Conservation (phyloP, 2,797 vertebrate genomes). For the Melanotaenia pygmaea region DNA sequence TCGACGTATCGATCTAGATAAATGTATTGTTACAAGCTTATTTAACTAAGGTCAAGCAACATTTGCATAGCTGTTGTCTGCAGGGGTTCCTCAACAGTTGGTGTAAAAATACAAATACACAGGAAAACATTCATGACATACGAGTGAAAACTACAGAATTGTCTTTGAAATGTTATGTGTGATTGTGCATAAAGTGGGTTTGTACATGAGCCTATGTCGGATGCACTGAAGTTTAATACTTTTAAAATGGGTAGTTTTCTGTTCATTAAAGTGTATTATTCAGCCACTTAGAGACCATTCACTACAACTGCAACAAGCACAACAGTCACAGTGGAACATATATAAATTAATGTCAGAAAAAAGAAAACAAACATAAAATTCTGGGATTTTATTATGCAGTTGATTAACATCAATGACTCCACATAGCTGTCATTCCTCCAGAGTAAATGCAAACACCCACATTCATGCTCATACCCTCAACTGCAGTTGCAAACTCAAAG, state of each 20-base stretch:
- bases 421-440: background rate
- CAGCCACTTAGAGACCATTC: background rate
- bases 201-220: background rate
- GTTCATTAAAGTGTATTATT: background rate
- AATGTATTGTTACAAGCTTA: background rate
- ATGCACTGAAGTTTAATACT: background rate
- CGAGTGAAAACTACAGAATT: background rate
- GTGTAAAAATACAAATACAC: background rate
- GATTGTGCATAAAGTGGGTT: background rate
- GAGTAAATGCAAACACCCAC: conserved; percentile 10
- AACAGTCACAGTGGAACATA: background rate
- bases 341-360: background rate
- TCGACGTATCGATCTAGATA: no score
- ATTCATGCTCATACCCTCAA: conserved; percentile 87
- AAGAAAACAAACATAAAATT: background rate
- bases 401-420: background rate
- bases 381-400: background rate
- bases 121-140: background rate
- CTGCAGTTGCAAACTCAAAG: conserved; percentile 94
- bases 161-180: background rate
- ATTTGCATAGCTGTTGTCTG: background rate
- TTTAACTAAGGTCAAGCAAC: background rate
- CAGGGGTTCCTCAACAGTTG: background rate
- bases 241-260: no score
- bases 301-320: background rate